Evolutionary conservation across 2,888 invertebrate genomes (phyloP).

Genomic region (Agelastica alni): DNA sequence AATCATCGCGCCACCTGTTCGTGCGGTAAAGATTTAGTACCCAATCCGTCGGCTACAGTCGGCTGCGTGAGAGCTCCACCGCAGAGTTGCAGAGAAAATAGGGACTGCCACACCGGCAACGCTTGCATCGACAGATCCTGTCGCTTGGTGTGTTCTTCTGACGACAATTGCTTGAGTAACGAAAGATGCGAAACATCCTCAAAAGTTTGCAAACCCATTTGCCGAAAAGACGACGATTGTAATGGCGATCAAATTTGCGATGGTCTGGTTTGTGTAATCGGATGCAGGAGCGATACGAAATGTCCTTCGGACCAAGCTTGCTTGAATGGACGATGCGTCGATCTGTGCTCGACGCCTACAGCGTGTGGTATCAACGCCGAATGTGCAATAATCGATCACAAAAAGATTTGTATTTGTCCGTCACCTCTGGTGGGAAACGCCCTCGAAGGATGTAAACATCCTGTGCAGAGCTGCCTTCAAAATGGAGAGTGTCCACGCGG

Average conservation of each 20-base stretch:
- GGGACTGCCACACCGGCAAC: constrained; percentile 69
- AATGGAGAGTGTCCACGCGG: constrained; percentile 70
- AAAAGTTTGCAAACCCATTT: constrained; percentile 84
- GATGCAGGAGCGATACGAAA: constrained; percentile 80
- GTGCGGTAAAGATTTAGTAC: constrained; percentile 77
- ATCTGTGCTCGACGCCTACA: constrained; percentile 76
- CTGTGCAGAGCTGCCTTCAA: constrained; percentile 65
- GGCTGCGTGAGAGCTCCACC: constrained; percentile 85
- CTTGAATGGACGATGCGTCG: constrained; percentile 74
- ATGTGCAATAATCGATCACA: constrained; percentile 72
- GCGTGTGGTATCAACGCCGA: constrained; percentile 84
- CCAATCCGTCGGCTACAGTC: constrained; percentile 85
- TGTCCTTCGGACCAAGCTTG: constrained; percentile 77
- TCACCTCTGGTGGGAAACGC: constrained; percentile 75
- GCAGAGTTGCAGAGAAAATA: constrained; percentile 73
- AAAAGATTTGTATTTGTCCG: constrained; percentile 76
- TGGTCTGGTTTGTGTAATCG: constrained; percentile 75
- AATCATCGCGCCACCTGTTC: constrained; percentile 83
- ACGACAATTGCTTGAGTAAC: constrained; percentile 78
- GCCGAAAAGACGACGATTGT: constrained; percentile 84
- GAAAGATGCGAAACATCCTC: constrained; percentile 71
- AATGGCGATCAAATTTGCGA: constrained; percentile 86
- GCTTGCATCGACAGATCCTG: constrained; percentile 77
- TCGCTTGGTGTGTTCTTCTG: constrained; percentile 76
- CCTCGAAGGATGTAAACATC: constrained; percentile 71